Conservation (phyloP, 2,888 invertebrate species). For the Drosophila sordidula region DNA sequence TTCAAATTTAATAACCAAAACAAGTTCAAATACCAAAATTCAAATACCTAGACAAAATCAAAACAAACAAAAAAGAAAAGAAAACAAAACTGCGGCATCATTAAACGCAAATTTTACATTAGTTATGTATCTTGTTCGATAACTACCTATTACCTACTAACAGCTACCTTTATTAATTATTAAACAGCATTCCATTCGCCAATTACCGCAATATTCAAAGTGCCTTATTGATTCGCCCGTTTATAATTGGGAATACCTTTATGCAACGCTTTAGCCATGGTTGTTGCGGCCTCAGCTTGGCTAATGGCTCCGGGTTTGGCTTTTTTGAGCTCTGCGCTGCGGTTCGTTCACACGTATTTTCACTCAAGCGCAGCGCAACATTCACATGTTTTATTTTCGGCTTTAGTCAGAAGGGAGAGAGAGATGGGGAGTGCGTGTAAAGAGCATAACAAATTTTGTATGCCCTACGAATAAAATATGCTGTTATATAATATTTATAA, state of each 20-base stretch:
- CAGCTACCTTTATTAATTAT: conserved; percentile 13
- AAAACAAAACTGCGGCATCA: no score
- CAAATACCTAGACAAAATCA: no score
- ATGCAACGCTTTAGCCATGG: conserved; percentile 26
- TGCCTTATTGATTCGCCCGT: conserved; percentile 18
- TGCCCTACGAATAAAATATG: conserved; percentile 18
- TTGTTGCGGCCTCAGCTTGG: conserved; percentile 18
- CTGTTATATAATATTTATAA: no score
- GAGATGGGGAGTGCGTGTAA: not conserved
- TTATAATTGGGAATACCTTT: conserved; percentile 6
- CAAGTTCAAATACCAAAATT: not conserved
- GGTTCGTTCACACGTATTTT: conserved; percentile 72
- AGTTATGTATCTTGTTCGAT: not conserved
- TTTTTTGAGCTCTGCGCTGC: conserved; percentile 23
- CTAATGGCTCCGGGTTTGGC: conserved; percentile 18
- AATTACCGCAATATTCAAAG: conserved; percentile 15
- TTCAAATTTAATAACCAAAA: no score
- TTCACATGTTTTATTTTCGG: conserved; percentile 66
- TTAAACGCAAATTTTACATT: not conserved
- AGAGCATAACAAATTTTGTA: conserved; percentile 5
- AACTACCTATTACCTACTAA: not conserved
- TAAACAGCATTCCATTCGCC: conserved; percentile 19
- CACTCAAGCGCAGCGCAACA: conserved; percentile 64
- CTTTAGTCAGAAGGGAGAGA: conserved; percentile 14
- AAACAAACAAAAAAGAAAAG: no score